Base-by-base conservation (phyloP, 2,888 invertebrate species). In the Drosophila testacea region DNA sequence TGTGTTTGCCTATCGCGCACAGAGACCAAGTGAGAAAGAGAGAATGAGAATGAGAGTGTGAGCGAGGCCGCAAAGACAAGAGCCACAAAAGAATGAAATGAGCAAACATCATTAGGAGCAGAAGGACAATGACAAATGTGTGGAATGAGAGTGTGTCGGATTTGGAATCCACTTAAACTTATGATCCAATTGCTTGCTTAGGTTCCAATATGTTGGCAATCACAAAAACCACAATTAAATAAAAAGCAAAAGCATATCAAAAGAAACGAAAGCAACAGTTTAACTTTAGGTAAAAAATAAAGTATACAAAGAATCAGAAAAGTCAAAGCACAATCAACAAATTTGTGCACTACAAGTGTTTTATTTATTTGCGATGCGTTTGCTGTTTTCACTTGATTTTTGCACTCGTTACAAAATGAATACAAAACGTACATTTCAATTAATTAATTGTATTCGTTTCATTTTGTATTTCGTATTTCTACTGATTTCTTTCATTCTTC, bases 351-450 rank as follows among this genome's bases (percentile, higher is more conserved):
- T 75, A 74, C 74, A 88, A 83, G 86, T 86, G 88, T 86, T 81
- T 83, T 48, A 57, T 27, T 64, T 48, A 66, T 81, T 86, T 78
- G 86, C 81, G 64, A 73, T 88, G 89, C 84, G 83, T 88, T 87
- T 76, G 83, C 87, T 81, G 64, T 81, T 88, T 83, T 83, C 83
- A 67, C 84, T 79, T 69, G 46, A 50, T 52, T 63, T 66, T 52
- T 69, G 74, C 69, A 67, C 50, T 66, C 69, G 60, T 57, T 69
- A 64, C 70, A 59, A 46, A 61, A 36, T 36, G 50, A 44, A 46
- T 22, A 42, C 46, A 78, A 69, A 61, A 69, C 59, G 62, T 56
- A 64, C 22, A 22, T 22, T 22, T 22, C 22, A 22, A 22, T 54
- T 44, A 79, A 68, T 50, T 72, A 47, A 72, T 65, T 66, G 79